Evolutionary conservation across 1,140 invertebrate genomes (phyloP).

Genomic region (Grapholita molesta): DNA sequence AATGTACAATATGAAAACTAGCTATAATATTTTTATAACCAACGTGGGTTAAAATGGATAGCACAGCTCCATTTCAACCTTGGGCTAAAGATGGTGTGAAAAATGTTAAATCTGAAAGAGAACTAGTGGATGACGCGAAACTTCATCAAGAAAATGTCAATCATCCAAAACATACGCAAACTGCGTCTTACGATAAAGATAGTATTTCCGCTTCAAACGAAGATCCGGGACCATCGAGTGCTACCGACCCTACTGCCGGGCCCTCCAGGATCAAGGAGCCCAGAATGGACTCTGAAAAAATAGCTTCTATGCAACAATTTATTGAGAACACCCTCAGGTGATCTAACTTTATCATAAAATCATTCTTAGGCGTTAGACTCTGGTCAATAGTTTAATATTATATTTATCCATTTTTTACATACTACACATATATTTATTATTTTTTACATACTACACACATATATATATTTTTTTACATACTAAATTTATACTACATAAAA

Average conservation of each 20-base stretch:
- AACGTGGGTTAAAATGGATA: constrained; percentile 71
- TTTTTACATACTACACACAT: too few relatives aligned
- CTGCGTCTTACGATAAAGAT: constrained; percentile 76
- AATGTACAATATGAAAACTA: constrained; percentile 67
- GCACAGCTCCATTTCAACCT: constrained; percentile 73
- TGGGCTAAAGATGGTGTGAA: constrained; percentile 69
- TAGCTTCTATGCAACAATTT: constrained; percentile 74
- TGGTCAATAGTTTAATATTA: background rate
- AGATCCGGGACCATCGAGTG: constrained; percentile 58
- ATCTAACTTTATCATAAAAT: background rate
- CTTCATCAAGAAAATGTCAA: constrained; percentile 77
- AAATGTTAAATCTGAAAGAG: constrained; percentile 70
- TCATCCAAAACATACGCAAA: constrained; percentile 78
- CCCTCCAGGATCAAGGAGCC: constrained; percentile 44
- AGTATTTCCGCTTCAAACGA: constrained; percentile 60
- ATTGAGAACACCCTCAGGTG: constrained; percentile 75
- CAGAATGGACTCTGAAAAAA: constrained; percentile 70
- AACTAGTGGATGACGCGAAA: constrained; percentile 75
- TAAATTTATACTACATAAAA: too few relatives aligned
- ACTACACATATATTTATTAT: too few relatives aligned
- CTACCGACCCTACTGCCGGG: constrained; percentile 40
- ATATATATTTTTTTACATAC: too few relatives aligned
- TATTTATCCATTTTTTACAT: too few relatives aligned
- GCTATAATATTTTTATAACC: constrained; percentile 49
- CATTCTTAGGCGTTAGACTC: background rate